Evolutionary conservation across 2,888 invertebrate genomes (phyloP).

Genomic region (Drosophila kuntzei): DNA sequence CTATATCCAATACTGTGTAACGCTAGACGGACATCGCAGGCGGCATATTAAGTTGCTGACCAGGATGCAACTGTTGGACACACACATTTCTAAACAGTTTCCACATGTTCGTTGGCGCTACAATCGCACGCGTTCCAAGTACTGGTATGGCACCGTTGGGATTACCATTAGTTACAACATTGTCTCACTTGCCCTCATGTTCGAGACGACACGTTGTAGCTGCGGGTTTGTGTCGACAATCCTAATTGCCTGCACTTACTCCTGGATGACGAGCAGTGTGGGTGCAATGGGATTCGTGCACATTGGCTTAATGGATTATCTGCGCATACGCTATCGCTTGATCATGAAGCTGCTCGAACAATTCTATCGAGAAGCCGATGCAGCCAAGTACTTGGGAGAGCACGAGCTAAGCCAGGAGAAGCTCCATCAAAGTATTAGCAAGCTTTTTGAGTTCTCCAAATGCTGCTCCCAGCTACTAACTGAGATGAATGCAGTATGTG

Average conservation of each 20-base stretch:
- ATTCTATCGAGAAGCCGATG: conserved; percentile 26
- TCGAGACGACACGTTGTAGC: conserved; percentile 66
- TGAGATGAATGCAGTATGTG: conserved; percentile 71
- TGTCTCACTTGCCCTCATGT: conserved; percentile 61
- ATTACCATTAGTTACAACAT: conserved; percentile 46
- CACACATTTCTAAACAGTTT: conserved; percentile 59
- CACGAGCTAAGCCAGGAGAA: not conserved
- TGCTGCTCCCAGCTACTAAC: conserved; percentile 66
- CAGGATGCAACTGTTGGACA: conserved; percentile 71
- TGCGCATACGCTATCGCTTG: conserved; percentile 79
- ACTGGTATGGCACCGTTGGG: conserved; percentile 50
- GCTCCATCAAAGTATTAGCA: conserved; percentile 35
- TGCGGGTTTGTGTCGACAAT: conserved; percentile 71
- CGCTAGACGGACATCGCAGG: conserved; percentile 60
- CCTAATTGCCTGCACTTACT: conserved; percentile 68
- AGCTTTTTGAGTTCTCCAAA: conserved; percentile 54
- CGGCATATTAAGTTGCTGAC: conserved; percentile 63
- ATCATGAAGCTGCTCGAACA: conserved; percentile 65
- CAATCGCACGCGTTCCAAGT: conserved; percentile 68
- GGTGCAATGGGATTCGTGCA: conserved; percentile 67
- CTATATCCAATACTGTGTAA: conserved; percentile 58
- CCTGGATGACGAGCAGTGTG: conserved; percentile 63
- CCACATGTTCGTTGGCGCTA: conserved; percentile 77
- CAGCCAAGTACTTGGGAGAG: not conserved
- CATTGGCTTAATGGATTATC: conserved; percentile 76